Percentiles rank a stretch among this genome's conserved stretches.
phyloP scores from a whole-genome alignment of 2,113 vertebrate species.

The Pelecanoides urinatrix region DNA sequence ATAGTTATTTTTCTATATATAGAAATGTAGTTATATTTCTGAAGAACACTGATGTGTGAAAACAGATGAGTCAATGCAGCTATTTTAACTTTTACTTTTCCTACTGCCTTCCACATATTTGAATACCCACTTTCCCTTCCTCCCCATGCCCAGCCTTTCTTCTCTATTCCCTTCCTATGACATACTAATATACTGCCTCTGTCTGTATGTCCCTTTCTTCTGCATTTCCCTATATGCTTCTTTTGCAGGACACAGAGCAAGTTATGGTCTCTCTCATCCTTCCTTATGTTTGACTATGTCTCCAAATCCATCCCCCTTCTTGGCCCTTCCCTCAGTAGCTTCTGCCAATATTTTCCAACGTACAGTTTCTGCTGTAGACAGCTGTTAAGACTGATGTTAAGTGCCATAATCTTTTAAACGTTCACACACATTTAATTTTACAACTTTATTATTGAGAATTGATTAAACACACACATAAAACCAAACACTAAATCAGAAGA shows the following conservation, averaged over 20 bases:
- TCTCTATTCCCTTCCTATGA: not conserved
- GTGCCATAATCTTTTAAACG: not conserved
- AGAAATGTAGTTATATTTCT: not conserved
- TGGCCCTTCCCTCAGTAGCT: not conserved
- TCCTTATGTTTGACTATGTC: not conserved
- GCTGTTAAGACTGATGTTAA: not conserved
- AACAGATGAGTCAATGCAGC: not conserved
- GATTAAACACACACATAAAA: not conserved
- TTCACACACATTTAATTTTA: not conserved
- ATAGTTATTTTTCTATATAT: not conserved
- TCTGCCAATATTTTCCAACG: not conserved
- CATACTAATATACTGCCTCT: too few species aligned
- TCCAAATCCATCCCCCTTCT: not conserved
- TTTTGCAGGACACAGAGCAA: not conserved
- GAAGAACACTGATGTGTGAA: accelerated
- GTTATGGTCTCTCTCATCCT: not conserved
- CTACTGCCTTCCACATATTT: not conserved
- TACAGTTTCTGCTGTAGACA: not conserved
- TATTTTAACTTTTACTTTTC: not conserved
- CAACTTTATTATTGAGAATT: not conserved
- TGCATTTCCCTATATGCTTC: not conserved
- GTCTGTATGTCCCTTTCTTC: accelerated
- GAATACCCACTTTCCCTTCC: not conserved
- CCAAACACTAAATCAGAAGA: not conserved
- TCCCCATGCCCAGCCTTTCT: not conserved